phyloP scores from a whole-genome alignment of 1,140 invertebrate genomes.

The Lepidotrigona ventralis region DNA sequence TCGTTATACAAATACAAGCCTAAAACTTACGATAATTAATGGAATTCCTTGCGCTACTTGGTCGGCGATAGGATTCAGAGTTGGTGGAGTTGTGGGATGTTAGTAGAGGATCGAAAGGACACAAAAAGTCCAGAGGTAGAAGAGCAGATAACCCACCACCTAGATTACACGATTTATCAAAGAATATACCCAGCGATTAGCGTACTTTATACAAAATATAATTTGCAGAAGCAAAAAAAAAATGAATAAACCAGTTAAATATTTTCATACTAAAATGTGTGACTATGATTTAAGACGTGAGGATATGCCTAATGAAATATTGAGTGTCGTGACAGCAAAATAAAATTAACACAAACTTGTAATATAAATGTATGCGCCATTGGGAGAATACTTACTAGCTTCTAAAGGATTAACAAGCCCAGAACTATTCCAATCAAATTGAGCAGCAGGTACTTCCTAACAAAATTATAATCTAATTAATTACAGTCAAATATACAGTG shows the following conservation, averaged over 20 bases:
- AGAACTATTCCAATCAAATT: slow-evolving; percentile 85
- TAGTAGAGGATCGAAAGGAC: slow-evolving; percentile 79
- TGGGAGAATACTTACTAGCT: slow-evolving; percentile 81
- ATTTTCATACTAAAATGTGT: background rate
- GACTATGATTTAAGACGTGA: background rate
- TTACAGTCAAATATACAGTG: slow-evolving; percentile 6
- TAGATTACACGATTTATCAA: slow-evolving; percentile 64
- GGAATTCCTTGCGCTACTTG: slow-evolving; percentile 77
- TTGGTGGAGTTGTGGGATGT: slow-evolving; percentile 78
- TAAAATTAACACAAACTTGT: background rate
- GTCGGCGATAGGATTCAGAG: slow-evolving; percentile 79
- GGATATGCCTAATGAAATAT: background rate
- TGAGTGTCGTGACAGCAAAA: background rate
- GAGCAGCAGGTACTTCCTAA: slow-evolving; percentile 82
- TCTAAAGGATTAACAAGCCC: slow-evolving; percentile 85
- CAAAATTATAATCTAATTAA: slow-evolving; percentile 48
- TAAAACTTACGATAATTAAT: slow-evolving; percentile 78
- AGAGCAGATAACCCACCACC: slow-evolving; percentile 79
- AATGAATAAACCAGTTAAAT: slow-evolving; percentile 1
- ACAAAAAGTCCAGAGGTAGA: slow-evolving; percentile 78
- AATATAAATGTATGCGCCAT: background rate
- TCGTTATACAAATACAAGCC: slow-evolving; percentile 58
- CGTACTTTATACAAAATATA: background rate
- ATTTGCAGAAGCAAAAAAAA: slow-evolving; percentile 8
- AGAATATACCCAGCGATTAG: slow-evolving; percentile 30